These are phyloP conservation scores for Pangasius larnaudii DNA, from an alignment of 2,797 vertebrate species.

Conservation along the genomic window DNA sequence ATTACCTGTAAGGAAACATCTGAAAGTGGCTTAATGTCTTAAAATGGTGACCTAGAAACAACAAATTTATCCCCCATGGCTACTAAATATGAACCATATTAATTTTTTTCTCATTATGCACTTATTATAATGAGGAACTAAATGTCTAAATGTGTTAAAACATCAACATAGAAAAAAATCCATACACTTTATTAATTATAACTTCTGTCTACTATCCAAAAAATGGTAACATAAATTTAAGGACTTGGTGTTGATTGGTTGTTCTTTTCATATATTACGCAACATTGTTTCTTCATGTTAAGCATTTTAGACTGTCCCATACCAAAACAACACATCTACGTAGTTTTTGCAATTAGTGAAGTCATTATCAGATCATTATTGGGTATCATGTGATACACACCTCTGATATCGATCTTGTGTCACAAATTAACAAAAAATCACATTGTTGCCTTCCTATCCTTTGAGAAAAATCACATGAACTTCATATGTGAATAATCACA, in stretches of 20 bases:
- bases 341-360: not conserved
- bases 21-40: not conserved
- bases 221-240: not conserved
- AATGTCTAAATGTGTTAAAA: not conserved
- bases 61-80: not conserved
- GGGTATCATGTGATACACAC: no score
- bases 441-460: not conserved
- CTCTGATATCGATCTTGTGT: no score
- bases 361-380: not conserved
- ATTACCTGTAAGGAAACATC: not conserved
- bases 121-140: not conserved
- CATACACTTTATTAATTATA: not conserved
- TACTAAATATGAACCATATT: not conserved
- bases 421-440: not conserved
- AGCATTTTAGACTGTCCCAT: not conserved
- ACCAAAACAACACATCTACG: not conserved
- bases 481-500: not conserved
- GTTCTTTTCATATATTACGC: not conserved
- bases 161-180: not conserved
- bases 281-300: not conserved
- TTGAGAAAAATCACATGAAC: not conserved
- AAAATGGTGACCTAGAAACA: not conserved
- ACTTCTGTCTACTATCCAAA: not conserved
- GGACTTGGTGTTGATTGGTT: not conserved
- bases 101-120: not conserved